Evolutionary conservation across 92 coral and sea anemone species (phyloP).

Genomic region (Scolanthus callimorphus): DNA sequence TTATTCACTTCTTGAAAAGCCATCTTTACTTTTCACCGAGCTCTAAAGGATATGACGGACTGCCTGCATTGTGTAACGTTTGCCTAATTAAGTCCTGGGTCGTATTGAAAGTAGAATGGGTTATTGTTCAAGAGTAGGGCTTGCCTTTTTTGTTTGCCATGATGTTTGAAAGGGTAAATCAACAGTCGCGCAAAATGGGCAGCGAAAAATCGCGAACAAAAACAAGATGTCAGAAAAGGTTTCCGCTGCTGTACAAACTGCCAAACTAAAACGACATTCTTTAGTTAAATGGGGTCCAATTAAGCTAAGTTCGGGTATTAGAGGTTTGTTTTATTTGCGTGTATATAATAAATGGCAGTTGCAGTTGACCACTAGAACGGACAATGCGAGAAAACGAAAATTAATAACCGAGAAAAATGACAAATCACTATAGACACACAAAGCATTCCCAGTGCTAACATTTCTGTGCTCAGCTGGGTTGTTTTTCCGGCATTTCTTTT

Average conservation of each 20-base stretch:
- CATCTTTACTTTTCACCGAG: neutral
- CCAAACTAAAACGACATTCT: conserved; percentile 5
- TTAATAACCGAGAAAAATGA: too few relatives aligned
- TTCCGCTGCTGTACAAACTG: too few relatives aligned
- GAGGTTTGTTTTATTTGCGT: conserved; percentile 15
- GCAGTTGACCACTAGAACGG: too few relatives aligned
- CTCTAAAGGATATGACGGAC: conserved; percentile 19
- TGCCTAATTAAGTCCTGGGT: conserved; percentile 15
- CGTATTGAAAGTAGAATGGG: conserved; percentile 5
- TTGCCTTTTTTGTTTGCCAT: conserved; percentile 21
- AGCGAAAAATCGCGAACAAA: too few relatives aligned
- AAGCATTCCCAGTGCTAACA: too few relatives aligned
- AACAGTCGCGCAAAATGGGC: too few relatives aligned
- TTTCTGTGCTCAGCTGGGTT: too few relatives aligned
- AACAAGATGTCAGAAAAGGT: too few relatives aligned
- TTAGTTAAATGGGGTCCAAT: conserved; percentile 22
- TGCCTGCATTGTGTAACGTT: conserved; percentile 12
- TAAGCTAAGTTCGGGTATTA: conserved; percentile 14
- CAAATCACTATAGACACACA: too few relatives aligned
- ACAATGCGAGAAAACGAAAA: too few relatives aligned
- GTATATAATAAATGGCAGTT: too few relatives aligned
- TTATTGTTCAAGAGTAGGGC: conserved; percentile 14
- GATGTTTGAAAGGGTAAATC: conserved; percentile 5
- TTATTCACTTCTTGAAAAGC: conserved; percentile 17
- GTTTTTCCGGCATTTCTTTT: too few relatives aligned